These are phyloP conservation scores for Herpetotheres cachinnans DNA, from an alignment of 2,113 vertebrate genomes.

Conservation along the genomic window DNA sequence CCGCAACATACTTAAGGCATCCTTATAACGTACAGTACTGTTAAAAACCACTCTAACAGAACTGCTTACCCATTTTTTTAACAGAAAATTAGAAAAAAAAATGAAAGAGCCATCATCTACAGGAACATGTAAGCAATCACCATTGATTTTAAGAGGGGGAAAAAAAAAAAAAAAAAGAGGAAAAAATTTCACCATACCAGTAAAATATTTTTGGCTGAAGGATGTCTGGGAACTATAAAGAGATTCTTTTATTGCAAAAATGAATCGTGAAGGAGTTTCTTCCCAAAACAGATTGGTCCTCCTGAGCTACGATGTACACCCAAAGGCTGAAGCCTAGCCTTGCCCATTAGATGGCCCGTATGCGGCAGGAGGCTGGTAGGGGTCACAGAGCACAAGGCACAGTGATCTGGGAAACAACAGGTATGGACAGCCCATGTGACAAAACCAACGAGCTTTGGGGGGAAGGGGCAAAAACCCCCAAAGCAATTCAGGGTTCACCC, in stretches of 20 bases:
- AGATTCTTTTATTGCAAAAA: slow-evolving; percentile 55
- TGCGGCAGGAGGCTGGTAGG: neutral
- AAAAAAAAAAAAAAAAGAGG: neutral
- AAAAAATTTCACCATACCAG: neutral
- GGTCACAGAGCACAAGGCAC: neutral
- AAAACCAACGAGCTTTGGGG: neutral
- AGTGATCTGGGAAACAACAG: neutral
- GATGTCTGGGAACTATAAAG: neutral
- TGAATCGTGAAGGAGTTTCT: neutral
- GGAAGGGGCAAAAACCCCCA: neutral
- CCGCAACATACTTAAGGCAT: slow-evolving; percentile 49
- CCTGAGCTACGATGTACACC: neutral
- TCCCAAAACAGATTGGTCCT: neutral
- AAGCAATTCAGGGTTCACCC: neutral
- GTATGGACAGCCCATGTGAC: neutral
- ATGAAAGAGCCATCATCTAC: neutral
- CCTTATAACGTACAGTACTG: slow-evolving; percentile 11
- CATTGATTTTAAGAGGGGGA: neutral
- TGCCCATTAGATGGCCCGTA: neutral
- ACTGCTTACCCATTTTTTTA: neutral
- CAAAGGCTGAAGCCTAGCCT: neutral
- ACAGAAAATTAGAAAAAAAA: neutral
- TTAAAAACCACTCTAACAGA: slow-evolving; percentile 31
- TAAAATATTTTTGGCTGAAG: slow-evolving; percentile 18
- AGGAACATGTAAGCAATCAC: neutral